Base-by-base conservation (phyloP, 2,113 vertebrate species). In the Podilymbus podiceps region DNA sequence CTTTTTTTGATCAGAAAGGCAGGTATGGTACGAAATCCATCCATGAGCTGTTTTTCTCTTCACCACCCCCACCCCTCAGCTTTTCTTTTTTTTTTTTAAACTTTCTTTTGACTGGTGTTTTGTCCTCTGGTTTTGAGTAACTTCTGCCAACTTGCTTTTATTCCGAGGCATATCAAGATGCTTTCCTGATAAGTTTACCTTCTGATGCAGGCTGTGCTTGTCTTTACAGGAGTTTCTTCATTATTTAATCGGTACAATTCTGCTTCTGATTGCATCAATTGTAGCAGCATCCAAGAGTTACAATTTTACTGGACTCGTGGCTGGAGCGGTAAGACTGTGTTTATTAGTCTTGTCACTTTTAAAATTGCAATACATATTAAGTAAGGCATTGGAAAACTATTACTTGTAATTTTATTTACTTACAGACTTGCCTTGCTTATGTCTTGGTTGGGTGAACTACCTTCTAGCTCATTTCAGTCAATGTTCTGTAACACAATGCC, bases 151-250 rank as follows among this genome's bases (percentile, higher is more conserved):
- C 17, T 82, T 79, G 8, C 16, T 91, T 89, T 72, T 35, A n/a
- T 88, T 82, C 33, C 88, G 55, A 76, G 30, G n/a, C 28, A 20
- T 35, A 49, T 18, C 15, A 8, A 77, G 87, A 94, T 56, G 20
- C 40, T 80, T 71, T 74, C n/a, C 60, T 85, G n/a, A 6, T 47
- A 85, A 46, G 19, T 28, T 76, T 82, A 20, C 44, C 31, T 90
- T 67, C 78, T 95, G 53, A 97, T 88, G 31, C 31, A 40, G 16
- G 16, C 44, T 96, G 25, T 97, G n/a, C 83, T 96, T 97, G 79
- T 71, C 56, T 90, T 97, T 92, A 17, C 97, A 99, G 99, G 99
- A 99, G 96, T 98, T 99, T 81, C 98, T 99, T 47, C 99, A 99
- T 97, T 99, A 99, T 89, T 94, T 98, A 17, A 96, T 99, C 0